phyloP scores from a whole-genome alignment of 2,113 vertebrate genomes.

The Bungarus multicinctus region DNA sequence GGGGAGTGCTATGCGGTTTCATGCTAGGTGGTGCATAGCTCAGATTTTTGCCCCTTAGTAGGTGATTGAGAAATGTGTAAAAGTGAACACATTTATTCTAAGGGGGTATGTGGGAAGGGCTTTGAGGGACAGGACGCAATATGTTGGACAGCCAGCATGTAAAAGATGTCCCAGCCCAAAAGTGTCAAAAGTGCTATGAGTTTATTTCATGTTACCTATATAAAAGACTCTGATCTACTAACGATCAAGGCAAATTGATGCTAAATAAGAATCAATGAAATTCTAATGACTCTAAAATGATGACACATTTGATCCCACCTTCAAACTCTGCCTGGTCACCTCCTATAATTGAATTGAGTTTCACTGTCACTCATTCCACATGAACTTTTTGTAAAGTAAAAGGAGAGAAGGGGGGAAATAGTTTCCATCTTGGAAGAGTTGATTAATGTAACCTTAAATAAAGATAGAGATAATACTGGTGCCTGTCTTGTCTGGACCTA shows the following conservation, averaged over 20 bases:
- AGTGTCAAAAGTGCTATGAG: no score
- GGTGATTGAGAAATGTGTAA: neutral
- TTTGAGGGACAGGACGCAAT: neutral
- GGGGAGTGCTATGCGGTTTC: neutral
- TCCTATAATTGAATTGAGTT: no score
- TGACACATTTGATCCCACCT: no score
- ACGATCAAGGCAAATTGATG: no score
- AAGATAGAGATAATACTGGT: neutral
- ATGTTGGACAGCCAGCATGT: neutral
- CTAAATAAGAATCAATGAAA: no score
- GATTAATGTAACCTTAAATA: neutral
- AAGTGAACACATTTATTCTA: neutral
- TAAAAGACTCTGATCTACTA: no score
- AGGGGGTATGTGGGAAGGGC: neutral
- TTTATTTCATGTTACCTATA: no score
- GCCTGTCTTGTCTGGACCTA: neutral
- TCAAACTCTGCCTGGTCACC: no score
- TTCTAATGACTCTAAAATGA: no score
- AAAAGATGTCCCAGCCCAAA: neutral
- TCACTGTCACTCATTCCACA: no score
- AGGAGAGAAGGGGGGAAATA: neutral
- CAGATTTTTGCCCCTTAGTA: neutral
- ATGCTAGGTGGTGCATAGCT: neutral
- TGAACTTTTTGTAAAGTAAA: neutral
- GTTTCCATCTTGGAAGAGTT: neutral